These are phyloP conservation scores for Oegoconia quadripuncta DNA, from an alignment of 2,888 invertebrate genomes.

Conservation along the genomic window DNA sequence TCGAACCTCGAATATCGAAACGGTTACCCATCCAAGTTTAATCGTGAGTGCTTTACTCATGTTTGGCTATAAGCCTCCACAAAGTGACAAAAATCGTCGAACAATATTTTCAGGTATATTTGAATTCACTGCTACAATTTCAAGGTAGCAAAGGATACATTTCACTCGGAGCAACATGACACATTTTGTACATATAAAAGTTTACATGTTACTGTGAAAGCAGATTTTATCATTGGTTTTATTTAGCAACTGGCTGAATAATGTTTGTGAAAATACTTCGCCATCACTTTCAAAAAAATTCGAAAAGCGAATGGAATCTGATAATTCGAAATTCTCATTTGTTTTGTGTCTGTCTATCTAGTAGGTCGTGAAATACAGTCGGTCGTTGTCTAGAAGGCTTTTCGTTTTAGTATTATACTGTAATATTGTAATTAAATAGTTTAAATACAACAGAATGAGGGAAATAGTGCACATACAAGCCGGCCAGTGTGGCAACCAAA, in stretches of 20 bases:
- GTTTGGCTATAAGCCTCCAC: too few species aligned
- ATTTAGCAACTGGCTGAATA: not conserved
- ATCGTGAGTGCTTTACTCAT: too few species aligned
- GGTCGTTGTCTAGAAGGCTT: conserved; percentile 25
- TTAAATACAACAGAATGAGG: conserved; percentile 77
- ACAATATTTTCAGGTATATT: too few species aligned
- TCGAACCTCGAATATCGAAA: too few species aligned
- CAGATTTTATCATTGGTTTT: not conserved
- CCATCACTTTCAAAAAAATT: not conserved
- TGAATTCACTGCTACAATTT: not conserved
- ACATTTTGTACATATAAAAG: too few species aligned
- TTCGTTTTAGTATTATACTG: conserved; percentile 26
- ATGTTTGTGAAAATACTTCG: not conserved
- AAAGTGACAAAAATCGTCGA: too few species aligned
- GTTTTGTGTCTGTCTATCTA: conserved; percentile 52
- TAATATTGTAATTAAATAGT: conserved; percentile 15
- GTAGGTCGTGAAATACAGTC: conserved; percentile 42
- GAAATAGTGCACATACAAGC: conserved; percentile 90
- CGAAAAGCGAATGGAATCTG: not conserved
- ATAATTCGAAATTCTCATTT: conserved; percentile 30
- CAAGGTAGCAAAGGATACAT: not conserved
- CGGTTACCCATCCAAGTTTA: too few species aligned
- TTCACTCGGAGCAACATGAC: too few species aligned
- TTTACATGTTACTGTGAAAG: too few species aligned
- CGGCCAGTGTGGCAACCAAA: conserved; percentile 85